A percentile compares a stretch with the other conserved stretches of the same genome.
phyloP scores from a whole-genome alignment of 2,113 vertebrate genomes.

The Suncus etruscus region DNA sequence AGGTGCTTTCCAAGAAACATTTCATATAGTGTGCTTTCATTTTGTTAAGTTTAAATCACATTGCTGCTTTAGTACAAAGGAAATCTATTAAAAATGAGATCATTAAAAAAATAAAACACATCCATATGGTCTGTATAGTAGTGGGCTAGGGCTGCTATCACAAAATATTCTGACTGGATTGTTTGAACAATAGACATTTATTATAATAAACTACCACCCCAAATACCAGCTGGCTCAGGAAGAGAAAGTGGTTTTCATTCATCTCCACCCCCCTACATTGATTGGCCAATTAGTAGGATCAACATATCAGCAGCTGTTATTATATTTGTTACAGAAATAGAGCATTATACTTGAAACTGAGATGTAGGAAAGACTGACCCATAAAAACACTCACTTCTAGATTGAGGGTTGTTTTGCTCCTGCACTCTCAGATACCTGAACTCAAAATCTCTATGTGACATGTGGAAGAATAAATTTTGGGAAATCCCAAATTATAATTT shows the following conservation, averaged over 20 bases:
- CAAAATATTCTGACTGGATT: not conserved
- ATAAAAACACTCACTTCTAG: not conserved
- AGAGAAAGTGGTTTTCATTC: not conserved
- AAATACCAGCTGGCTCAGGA: not conserved
- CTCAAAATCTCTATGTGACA: conserved; percentile 25
- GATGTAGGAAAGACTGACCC: not conserved
- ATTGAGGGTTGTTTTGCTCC: not conserved
- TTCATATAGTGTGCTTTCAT: not conserved
- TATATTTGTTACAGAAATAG: not conserved
- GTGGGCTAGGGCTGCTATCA: not conserved
- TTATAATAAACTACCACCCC: not conserved
- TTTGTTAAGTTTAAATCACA: not conserved
- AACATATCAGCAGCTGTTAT: not conserved
- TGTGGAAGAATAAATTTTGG: not conserved
- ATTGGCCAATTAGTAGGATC: not conserved
- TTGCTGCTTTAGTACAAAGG: not conserved
- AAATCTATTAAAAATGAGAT: conserved; percentile 19
- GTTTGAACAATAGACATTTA: not conserved
- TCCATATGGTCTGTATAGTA: not conserved
- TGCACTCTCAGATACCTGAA: not conserved
- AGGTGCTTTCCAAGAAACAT: not conserved
- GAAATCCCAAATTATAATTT: not conserved
- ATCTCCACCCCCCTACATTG: not conserved
- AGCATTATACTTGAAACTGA: conserved; percentile 1
- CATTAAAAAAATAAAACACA: not conserved